phyloP scores from a whole-genome alignment of 2,113 vertebrate genomes.

The Urocynchramus pylzowi region DNA sequence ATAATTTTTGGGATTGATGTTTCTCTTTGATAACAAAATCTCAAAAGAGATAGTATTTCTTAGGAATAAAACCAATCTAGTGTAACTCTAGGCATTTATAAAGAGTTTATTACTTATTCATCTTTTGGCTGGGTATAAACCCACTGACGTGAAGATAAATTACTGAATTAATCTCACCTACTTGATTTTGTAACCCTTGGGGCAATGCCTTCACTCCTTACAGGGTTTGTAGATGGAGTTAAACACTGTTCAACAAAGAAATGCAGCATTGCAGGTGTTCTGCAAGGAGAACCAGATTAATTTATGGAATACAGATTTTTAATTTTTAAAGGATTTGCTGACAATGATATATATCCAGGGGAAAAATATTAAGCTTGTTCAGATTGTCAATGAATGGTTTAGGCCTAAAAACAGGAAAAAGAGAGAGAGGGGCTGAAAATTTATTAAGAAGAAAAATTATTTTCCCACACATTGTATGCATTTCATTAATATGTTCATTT shows the following conservation, averaged over 20 bases:
- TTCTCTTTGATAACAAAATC: not conserved
- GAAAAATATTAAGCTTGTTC: not conserved
- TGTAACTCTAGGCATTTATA: not conserved
- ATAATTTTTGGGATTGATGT: not conserved
- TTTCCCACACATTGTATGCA: not conserved
- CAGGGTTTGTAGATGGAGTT: not conserved
- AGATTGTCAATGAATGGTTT: not conserved
- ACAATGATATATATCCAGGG: not conserved
- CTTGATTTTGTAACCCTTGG: not conserved
- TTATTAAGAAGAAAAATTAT: not conserved
- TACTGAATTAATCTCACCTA: not conserved
- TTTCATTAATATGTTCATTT: accelerated
- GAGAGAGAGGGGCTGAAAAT: not conserved
- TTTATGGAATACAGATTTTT: not conserved
- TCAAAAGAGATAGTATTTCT: not conserved
- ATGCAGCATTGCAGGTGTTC: not conserved
- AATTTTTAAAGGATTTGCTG: not conserved
- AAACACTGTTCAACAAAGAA: not conserved
- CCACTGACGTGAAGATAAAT: not conserved
- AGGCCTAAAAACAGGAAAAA: not conserved
- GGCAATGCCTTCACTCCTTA: not conserved
- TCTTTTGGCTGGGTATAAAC: not conserved
- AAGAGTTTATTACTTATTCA: not conserved
- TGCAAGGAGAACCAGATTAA: not conserved
- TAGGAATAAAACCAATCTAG: not conserved